Conservation (phyloP, 2,888 invertebrate species). For the Trichogramma evanescens region DNA sequence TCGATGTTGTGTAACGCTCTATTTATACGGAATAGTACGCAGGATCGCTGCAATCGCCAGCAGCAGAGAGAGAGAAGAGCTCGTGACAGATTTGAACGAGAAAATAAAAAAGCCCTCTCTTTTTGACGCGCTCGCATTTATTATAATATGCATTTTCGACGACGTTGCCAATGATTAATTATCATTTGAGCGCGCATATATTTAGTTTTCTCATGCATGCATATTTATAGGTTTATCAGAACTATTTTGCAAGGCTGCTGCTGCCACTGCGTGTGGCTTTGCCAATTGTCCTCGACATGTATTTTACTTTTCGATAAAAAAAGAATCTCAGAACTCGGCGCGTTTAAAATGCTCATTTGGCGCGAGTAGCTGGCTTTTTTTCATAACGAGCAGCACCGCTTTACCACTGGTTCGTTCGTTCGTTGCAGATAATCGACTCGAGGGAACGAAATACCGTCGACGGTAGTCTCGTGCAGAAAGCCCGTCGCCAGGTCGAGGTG, state of each 20-base stretch:
- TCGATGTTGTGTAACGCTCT: slow-evolving; percentile 4
- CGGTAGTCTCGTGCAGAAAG: slow-evolving; percentile 49
- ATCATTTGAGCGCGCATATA: too few relatives aligned
- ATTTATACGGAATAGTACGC: slow-evolving; percentile 2
- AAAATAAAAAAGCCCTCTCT: too few relatives aligned
- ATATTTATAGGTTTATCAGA: too few relatives aligned
- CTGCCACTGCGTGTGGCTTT: too few relatives aligned
- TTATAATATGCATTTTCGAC: not conserved
- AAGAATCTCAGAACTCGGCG: not conserved
- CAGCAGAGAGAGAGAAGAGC: not conserved
- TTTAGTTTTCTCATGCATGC: too few relatives aligned
- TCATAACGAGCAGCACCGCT: not conserved
- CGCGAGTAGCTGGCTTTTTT: not conserved
- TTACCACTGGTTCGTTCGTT: not conserved
- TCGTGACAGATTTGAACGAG: not conserved
- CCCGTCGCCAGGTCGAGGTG: slow-evolving; percentile 34
- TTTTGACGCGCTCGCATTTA: too few relatives aligned
- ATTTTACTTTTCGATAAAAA: not conserved
- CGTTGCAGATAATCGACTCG: slow-evolving; percentile 51
- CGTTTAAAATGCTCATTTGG: not conserved
- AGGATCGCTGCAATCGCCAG: not conserved
- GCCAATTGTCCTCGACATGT: too few relatives aligned
- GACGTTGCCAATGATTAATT: too few relatives aligned
- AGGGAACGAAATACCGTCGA: slow-evolving; percentile 51
- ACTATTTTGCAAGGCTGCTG: too few relatives aligned